A percentile compares a stretch with the other conserved stretches of the same genome.
Conservation (phyloP, 2,797 vertebrate genomes). For the Limnodromus scolopaceus region DNA sequence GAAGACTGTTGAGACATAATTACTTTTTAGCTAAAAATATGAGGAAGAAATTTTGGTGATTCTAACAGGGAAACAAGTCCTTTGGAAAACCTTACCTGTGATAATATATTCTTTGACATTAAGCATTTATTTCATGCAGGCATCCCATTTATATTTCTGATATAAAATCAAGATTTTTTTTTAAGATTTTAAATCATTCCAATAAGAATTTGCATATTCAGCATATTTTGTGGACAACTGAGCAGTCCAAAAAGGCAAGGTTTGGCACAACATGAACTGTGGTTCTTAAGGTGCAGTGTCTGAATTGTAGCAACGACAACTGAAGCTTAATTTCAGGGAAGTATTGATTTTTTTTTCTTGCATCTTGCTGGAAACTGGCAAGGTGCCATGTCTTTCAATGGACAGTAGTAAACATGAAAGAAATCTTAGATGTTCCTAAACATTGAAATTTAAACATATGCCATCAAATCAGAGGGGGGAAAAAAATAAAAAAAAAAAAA, state of each 20-base stretch:
- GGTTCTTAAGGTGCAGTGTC: neutral
- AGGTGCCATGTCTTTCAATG: neutral
- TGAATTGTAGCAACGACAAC: neutral
- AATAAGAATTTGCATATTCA: neutral
- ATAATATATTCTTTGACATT: neutral
- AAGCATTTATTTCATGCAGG: neutral
- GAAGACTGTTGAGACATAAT: neutral
- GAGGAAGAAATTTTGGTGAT: neutral
- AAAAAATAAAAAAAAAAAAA: fast-evolving
- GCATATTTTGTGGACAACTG: neutral
- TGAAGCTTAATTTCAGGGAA: neutral
- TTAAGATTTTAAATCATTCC: neutral
- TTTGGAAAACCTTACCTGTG: neutral
- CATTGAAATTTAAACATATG: neutral
- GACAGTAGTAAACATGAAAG: neutral
- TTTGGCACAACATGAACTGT: neutral
- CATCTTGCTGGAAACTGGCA: neutral
- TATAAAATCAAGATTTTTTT: neutral
- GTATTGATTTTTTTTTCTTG: neutral
- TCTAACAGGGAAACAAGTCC: neutral
- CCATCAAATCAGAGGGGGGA: neutral
- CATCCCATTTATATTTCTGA: neutral
- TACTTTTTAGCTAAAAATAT: neutral
- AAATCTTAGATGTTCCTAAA: neutral
- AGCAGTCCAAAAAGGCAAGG: neutral